phyloP scores from a whole-genome alignment of 2,797 vertebrate genomes.

The Microctenopoma lineatum region DNA sequence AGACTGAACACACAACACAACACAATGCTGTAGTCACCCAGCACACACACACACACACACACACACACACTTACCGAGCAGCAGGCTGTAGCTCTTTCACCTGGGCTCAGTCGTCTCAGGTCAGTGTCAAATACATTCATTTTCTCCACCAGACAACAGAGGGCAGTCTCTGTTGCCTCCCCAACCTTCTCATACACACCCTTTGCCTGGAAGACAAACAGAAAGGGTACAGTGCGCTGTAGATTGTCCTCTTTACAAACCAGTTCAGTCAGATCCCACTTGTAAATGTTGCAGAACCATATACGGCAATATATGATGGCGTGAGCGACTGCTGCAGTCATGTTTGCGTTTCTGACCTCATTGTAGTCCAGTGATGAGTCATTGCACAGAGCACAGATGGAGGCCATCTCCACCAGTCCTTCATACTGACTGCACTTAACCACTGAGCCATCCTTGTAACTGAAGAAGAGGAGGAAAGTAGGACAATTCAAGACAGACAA shows the following conservation, averaged over 20 bases:
- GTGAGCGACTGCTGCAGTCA: background rate
- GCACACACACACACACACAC: background rate
- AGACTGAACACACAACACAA: background rate
- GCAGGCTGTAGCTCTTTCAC: slow-evolving; percentile 84
- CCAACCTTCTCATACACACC: slow-evolving; percentile 85
- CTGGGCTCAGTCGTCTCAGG: slow-evolving; percentile 70
- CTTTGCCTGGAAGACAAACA: slow-evolving; percentile 72
- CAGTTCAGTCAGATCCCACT: background rate
- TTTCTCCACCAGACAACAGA: slow-evolving; percentile 87
- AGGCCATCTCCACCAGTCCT: slow-evolving; percentile 83
- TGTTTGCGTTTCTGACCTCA: slow-evolving; percentile 69
- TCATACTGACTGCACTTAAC: slow-evolving; percentile 83
- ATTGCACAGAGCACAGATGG: slow-evolving; percentile 86
- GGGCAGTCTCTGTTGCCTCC: slow-evolving; percentile 86
- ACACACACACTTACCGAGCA: slow-evolving; percentile 77
- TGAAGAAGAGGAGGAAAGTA: slow-evolving; percentile 30
- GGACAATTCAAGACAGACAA: background rate
- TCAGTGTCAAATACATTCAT: slow-evolving; percentile 87
- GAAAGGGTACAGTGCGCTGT: background rate
- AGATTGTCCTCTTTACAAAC: background rate
- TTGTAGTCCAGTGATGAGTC: slow-evolving; percentile 87
- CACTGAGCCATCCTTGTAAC: slow-evolving; percentile 75
- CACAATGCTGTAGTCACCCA: background rate
- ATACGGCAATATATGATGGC: background rate
- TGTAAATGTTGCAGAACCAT: slow-evolving; percentile 17